Evolutionary conservation across 2,888 invertebrate species (phyloP), one percentile per base, ranked within the genome.

Genomic region (Lasioglossum marginatum): DNA sequence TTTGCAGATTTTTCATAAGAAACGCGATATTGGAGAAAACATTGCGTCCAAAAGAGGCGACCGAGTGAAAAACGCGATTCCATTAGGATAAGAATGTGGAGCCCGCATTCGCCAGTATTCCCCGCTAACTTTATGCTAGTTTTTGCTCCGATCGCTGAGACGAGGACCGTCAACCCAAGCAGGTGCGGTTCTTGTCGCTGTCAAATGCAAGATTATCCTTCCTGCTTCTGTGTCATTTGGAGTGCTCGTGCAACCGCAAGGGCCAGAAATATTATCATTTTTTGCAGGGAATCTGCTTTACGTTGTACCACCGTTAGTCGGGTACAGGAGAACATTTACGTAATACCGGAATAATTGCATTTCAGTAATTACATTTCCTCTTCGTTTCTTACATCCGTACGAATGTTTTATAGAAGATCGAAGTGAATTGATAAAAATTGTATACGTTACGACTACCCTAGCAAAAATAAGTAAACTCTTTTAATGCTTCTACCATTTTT

Each of bases 191-290:
- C 78, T 78, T 83, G 78, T 43, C 48, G 23, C 52, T 78, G 78
- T 85, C 78, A 79, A 83, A 83, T 75, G 74, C 78, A 84, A 84
- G 78, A 84, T 84, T 75, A 83, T 75, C 71, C 71, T 48, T 31
- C 19, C 72, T 37, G 74, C 31, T 74, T 48, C 68, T 16, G 40
- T 57, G 48, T 66, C 52, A 34, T 68, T 82, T 77, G 8, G 37
- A 68, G 45, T 34, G 43, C 45, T 57, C 57, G 27, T n/a, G 37
- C 60, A 70, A 16, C 57, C 45, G 6, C n/a, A 34, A 23, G 23
- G 19, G 40, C 23, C 43, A 40, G 76, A 82, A 82, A 83, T 83
- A 72, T 63, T 77, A 60, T 31, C 63, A 31, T 72, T 45, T 71
- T 52, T 52, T 34, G n/a, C 16, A 10, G 43, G 27, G 48, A 27